These are phyloP conservation scores for Tiliacea aurago DNA, from an alignment of 2,888 invertebrate species.

Conservation along the genomic window DNA sequence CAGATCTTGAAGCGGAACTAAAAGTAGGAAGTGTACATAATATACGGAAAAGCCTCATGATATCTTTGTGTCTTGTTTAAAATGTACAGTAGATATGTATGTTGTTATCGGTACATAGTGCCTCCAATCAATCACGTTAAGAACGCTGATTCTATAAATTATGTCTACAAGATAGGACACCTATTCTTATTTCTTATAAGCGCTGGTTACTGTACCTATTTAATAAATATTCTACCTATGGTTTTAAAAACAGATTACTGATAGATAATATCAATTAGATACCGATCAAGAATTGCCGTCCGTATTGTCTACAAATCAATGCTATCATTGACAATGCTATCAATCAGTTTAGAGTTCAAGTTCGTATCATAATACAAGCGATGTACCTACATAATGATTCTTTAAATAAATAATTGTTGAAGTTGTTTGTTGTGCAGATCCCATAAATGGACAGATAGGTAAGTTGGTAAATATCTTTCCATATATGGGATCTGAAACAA, in stretches of 20 bases:
- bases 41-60: constrained; percentile 62
- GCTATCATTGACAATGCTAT: not conserved
- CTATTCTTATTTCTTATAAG: not conserved
- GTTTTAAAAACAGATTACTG: constrained; percentile 7
- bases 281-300: not conserved
- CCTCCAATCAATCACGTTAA: constrained; percentile 40
- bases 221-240: constrained; percentile 1
- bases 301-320: not conserved
- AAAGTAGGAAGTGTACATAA: constrained; percentile 67
- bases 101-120: constrained; percentile 5
- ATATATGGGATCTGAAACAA: not conserved
- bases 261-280: not conserved
- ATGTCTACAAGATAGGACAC: not conserved
- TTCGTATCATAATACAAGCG: constrained; percentile 9
- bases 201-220: not conserved
- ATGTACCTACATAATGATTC: not conserved
- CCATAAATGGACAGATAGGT: too few relatives aligned
- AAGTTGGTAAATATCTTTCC: not conserved
- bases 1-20: constrained; percentile 65
- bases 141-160: constrained; percentile 32
- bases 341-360: constrained; percentile 31
- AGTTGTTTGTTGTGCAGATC: too few relatives aligned
- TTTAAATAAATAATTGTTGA: too few relatives aligned
- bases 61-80: constrained; percentile 22
- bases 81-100: not conserved